These are phyloP conservation scores for Petrocephalus sullivani DNA, from an alignment of 2,797 vertebrate species.

Conservation along the genomic window DNA sequence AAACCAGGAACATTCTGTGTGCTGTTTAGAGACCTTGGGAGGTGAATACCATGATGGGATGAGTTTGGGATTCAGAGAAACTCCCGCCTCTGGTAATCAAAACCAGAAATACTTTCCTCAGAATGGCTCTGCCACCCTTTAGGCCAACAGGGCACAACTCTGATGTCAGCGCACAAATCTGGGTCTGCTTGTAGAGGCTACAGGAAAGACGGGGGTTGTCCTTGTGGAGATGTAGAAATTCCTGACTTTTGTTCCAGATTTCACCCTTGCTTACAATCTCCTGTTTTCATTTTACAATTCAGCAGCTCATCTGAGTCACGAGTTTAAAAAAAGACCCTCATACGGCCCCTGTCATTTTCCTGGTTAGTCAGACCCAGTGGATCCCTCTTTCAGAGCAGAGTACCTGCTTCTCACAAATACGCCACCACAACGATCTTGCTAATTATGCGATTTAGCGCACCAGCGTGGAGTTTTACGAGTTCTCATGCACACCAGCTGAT, in stretches of 20 bases:
- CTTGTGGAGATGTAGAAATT: not conserved
- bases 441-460: not conserved
- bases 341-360: not conserved
- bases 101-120: not conserved
- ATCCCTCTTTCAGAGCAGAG: not conserved
- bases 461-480: not conserved
- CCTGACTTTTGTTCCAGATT: not conserved
- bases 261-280: not conserved
- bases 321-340: not conserved
- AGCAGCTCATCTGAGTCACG: not conserved
- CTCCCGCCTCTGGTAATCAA: not conserved
- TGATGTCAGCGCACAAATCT: not conserved
- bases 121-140: not conserved
- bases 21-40: not conserved
- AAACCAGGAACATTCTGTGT: not conserved
- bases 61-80: not conserved
- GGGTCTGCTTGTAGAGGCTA: not conserved
- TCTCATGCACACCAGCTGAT: not conserved
- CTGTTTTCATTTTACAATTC: not conserved
- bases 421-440: not conserved
- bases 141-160: not conserved
- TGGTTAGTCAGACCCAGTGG: not conserved
- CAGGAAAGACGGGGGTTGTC: not conserved
- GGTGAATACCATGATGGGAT: not conserved
- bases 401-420: not conserved